phyloP scores from a whole-genome alignment of 2,113 vertebrate genomes.

The Silurus asotus region DNA sequence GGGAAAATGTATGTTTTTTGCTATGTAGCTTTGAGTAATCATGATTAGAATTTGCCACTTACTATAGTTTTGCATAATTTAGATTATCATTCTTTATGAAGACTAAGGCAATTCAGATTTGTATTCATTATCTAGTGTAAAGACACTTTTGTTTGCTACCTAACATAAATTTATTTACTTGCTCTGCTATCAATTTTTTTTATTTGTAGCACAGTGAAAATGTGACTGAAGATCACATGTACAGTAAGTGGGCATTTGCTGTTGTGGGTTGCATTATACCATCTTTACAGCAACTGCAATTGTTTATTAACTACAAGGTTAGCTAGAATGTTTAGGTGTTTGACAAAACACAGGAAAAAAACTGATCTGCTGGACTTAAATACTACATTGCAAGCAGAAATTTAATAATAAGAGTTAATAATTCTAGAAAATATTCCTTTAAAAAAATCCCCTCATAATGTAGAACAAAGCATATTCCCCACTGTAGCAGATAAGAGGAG shows the following conservation, averaged over 20 bases:
- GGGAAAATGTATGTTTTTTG: background rate
- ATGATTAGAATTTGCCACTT: background rate
- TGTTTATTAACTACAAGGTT: background rate
- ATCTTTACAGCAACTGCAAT: background rate
- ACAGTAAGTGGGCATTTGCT: background rate
- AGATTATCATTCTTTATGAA: background rate
- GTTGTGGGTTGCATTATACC: background rate
- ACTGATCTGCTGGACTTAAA: background rate
- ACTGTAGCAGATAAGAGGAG: background rate
- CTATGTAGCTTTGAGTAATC: background rate
- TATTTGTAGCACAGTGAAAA: background rate
- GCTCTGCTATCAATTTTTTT: background rate
- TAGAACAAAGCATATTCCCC: background rate
- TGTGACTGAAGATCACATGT: background rate
- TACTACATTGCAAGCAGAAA: background rate
- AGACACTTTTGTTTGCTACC: background rate
- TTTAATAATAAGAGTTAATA: background rate
- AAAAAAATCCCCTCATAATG: background rate
- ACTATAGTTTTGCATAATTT: background rate
- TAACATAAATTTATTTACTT: background rate
- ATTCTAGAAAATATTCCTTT: background rate
- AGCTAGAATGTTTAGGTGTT: background rate
- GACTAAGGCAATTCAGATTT: background rate
- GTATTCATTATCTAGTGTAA: background rate
- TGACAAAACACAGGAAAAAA: background rate